Base-by-base conservation (phyloP, 2,113 vertebrate species). In the Clarias batrachus region DNA sequence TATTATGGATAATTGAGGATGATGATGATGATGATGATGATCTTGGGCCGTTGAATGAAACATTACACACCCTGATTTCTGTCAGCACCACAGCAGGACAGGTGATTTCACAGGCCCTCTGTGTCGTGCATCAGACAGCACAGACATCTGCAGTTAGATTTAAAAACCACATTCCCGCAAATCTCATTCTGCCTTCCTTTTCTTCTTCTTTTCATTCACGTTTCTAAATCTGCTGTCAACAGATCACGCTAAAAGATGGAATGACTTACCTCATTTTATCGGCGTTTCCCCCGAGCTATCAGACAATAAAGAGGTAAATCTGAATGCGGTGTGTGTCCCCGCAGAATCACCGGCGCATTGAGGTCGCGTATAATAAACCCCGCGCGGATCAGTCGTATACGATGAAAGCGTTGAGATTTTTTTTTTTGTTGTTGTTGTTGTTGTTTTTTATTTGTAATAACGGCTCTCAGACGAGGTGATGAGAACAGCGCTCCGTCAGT, bases 181-280 rank as follows among this genome's bases (percentile, higher is more conserved):
- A 82, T 54, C 60, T n/a, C 23, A 48, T 66, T 48, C 30, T 63
- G 60, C 48, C 60, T 4, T 48, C 7, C 6, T 48, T 48, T 48
- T 1, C 6, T 48, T 8, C 7, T 48, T 4, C 6, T 48, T 66
- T 66, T 82, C 33, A 17, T 57, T 27, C 76, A 59, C 8, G 16
- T 59, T 33, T 79, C 30, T 81, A 60, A 62, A 33, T 80, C 60
- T 80, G 54, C 57, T 79, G 62, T 21, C 82, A 62, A 59, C 83
- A 84, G 59, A 84, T 41, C 4, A 60, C 56, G 30, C 54, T 54
- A 23, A 19, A 60, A 30, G 56, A 41, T 74, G 59, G 90, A 23
- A 41, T 62, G 59, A 90, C 95, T 95, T 94, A 96, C 95, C 95
- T 96, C 95, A 96, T 96, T 92, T 92, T 93, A 90, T 25, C 63